Base-by-base conservation (phyloP, 2,888 invertebrate species). In the Phyllotreta striolata region DNA sequence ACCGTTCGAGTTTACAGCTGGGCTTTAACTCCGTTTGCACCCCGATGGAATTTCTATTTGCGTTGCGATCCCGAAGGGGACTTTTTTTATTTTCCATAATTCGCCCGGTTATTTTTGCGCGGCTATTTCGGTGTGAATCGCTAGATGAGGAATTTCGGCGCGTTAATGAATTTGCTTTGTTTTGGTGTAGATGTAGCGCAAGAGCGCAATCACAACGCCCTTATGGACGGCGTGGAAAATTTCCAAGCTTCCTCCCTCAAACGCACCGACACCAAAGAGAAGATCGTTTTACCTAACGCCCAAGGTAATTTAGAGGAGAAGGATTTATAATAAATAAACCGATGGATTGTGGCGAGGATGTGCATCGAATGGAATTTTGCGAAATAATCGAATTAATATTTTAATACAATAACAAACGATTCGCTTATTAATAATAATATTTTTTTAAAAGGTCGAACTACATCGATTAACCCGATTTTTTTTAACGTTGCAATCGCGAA, bases 201-300 rank as follows among this genome's bases (percentile, higher is more conserved):
- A 83, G 91, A 91, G 83, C 87, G 87, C 79, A 89, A 88, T 78
- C 91, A 90, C 82, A 85, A 86, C 76, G 91, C 91, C 73, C 87
- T 95, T 72, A 88, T 91, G 76, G 87, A 89, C 73, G 90, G 88
- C 72, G 87, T 91, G 76, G 89, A 91, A 82, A 87, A 86, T 78
- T 95, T 95, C 84, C 88, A 92, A 83, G 80, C 89, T 68, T 86
- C 88, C 74, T 72, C 87, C 85, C 76, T 86, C 91, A 82, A 91
- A 72, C 67, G 90, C 79, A 91, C 91, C 55, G 88, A 91, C 78
- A 93, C 92, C 65, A 84, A 88, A 78, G 93, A 93, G 86, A 94
- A 93, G 86, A 87, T 89, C 76, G 85, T 92, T 71, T 87, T 94
- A 76, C 94, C 93, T 64, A 92, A 91, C 77, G 91, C 92, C 77